Evolutionary conservation across 2,797 vertebrate species (phyloP), one percentile per base, ranked within the genome.

Genomic region (Pseudomugil gertrudae): DNA sequence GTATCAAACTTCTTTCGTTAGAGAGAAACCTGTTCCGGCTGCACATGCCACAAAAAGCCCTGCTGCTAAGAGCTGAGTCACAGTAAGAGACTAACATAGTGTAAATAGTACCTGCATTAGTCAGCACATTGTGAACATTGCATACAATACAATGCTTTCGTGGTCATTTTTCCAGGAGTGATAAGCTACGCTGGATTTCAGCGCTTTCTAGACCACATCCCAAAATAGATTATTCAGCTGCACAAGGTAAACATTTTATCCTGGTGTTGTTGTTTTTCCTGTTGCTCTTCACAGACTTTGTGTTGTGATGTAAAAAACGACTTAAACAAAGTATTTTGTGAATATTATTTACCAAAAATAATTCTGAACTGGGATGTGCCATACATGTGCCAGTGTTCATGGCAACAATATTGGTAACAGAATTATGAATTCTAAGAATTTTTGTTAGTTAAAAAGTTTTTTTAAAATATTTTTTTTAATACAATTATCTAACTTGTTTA

Each of bases 101-200:
- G 4, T 30, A 17, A 4, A 6, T 0, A 27, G 33, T 26, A 10
- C 56, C 0, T 52, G 4, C 32, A 0, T 23, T 52, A 17, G 1
- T 27, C 66, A 19, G 23, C 0, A 30, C 2, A 21, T 48, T 3
- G 23, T 13, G 32, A 57, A 33, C n/a, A 3, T 21, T 60, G 15
- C 13, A 65, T 4, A 23, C 27, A 5, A 21, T 30, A 6, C 1
- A 65, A 11, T 1, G 9, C 4, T 53, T 7, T 59, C 51, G 67
- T 17, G 29, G n/a, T 59, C 21, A 7, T 57, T 84, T 32, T 24
- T 30, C n/a, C 83, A 99, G 98, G 88, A 97, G 96, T 76, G 96
- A 98, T 92, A 99, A 99, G 89, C 92, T 97, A 70, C 95, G 97
- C 1, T 99, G 98, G 98, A 96, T 99, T 90, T 97, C 96, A 4